phyloP scores from a whole-genome alignment of 1,140 invertebrate genomes.

The Pseudomyrmex concolor region DNA sequence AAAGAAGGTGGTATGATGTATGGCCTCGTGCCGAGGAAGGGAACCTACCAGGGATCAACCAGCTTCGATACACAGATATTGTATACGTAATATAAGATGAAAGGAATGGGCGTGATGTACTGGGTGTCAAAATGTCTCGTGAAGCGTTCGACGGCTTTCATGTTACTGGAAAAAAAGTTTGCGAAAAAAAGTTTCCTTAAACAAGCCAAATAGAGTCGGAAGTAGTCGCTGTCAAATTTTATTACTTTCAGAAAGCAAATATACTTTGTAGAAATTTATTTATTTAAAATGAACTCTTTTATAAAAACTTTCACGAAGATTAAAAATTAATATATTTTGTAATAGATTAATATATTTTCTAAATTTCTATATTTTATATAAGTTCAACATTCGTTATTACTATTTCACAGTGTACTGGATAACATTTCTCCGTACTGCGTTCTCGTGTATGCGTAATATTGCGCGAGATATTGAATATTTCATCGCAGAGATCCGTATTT shows the following conservation, averaged over 20 bases:
- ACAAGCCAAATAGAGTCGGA: background rate
- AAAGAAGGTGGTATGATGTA: slow-evolving; percentile 83
- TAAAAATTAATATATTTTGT: too few species aligned
- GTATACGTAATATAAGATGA: slow-evolving; percentile 75
- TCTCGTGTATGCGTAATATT: slow-evolving; percentile 25
- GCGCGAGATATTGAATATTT: slow-evolving; percentile 77
- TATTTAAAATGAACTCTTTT: background rate
- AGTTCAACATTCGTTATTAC: background rate
- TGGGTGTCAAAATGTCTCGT: slow-evolving; percentile 60
- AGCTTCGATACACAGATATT: slow-evolving; percentile 82
- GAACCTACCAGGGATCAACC: slow-evolving; percentile 78
- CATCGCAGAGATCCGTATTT: slow-evolving; percentile 77
- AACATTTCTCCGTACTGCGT: background rate
- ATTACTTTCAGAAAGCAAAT: background rate
- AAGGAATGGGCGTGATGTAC: slow-evolving; percentile 69
- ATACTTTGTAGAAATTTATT: background rate
- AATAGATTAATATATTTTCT: background rate
- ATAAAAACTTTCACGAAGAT: too few species aligned
- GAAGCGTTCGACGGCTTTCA: slow-evolving; percentile 43
- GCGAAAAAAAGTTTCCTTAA: background rate
- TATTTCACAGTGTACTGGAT: background rate
- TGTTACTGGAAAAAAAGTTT: slow-evolving; percentile 36
- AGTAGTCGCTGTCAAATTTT: slow-evolving; percentile 17
- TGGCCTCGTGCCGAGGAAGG: slow-evolving; percentile 74
- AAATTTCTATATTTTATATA: background rate